Percentiles rank a stretch among this genome's conserved stretches.
Evolutionary conservation across 35 echinoderm and acorn worm species (phyloP).

Genomic region (Chiridota heheva): DNA sequence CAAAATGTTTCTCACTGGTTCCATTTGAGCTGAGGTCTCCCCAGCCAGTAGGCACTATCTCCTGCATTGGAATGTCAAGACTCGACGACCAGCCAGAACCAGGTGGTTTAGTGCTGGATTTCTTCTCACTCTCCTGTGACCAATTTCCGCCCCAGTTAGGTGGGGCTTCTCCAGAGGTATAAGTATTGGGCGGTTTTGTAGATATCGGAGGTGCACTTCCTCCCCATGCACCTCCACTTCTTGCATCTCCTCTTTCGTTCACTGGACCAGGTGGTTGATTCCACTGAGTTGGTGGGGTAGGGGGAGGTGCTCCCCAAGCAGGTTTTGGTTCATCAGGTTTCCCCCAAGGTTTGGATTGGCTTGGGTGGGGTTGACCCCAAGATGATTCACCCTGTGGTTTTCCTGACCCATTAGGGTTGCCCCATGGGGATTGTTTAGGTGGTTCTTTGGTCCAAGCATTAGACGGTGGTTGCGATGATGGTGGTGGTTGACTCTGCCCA

Average conservation of each 20-base stretch:
- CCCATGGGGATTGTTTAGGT: constrained; percentile 55
- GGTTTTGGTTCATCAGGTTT: constrained; percentile 34
- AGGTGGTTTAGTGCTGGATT: constrained; percentile 2
- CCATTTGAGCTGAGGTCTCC: constrained; percentile 40
- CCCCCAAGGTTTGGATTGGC: constrained; percentile 17
- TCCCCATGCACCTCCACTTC: constrained; percentile 10
- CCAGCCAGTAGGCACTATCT: constrained; percentile 88
- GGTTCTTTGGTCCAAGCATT: constrained; percentile 35
- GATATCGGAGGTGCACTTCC: not conserved
- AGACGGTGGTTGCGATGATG: constrained; percentile 26
- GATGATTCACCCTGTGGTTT: constrained; percentile 35
- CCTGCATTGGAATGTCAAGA: constrained; percentile 61
- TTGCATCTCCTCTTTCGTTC: not conserved
- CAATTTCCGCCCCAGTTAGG: not conserved
- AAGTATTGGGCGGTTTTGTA: constrained; percentile 18
- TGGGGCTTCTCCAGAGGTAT: constrained; percentile 21
- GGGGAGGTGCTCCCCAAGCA: constrained; percentile 16
- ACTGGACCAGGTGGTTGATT: not conserved
- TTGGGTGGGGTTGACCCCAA: constrained; percentile 3
- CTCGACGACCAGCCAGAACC: constrained; percentile 31
- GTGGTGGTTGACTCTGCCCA: constrained; percentile 3
- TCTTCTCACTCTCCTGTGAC: constrained; percentile 2
- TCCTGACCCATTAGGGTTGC: constrained; percentile 54
- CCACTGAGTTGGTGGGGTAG: constrained; percentile 14
- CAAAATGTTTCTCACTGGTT: constrained; percentile 9